Evolutionary conservation across 2,888 invertebrate genomes (phyloP).

Genomic region (Buathra laborator): DNA sequence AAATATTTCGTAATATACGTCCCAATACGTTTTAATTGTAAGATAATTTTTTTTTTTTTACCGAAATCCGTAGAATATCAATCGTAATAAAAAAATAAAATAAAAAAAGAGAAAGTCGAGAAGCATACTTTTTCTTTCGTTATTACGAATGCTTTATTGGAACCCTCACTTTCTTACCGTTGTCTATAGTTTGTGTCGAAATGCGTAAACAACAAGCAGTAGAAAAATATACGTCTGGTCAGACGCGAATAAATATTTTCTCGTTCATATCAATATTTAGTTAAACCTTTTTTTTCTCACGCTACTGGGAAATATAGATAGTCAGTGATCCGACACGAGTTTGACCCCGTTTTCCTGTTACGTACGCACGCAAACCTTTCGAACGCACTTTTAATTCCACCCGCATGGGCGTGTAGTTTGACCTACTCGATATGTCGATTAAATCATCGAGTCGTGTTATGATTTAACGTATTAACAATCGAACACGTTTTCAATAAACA

Average conservation of each 20-base stretch:
- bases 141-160: too few species aligned
- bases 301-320: constrained; percentile 7
- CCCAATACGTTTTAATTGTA: not conserved
- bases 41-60: not conserved
- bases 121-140: not conserved
- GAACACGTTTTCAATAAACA: not conserved
- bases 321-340: not conserved
- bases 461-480: not conserved
- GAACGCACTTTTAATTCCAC: constrained; percentile 36
- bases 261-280: not conserved
- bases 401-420: not conserved
- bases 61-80: not conserved
- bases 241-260: constrained; percentile 34
- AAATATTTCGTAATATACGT: not conserved
- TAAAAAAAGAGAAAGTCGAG: not conserved
- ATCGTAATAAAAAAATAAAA: not conserved
- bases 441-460: not conserved
- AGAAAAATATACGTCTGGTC: constrained; percentile 17
- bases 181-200: too few species aligned
- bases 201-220: not conserved
- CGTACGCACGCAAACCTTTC: constrained; percentile 36
- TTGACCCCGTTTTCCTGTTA: constrained; percentile 29
- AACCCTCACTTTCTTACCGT: too few species aligned
- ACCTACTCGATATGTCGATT: constrained; percentile 29
- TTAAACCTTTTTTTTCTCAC: constrained; percentile 4